A percentile compares a stretch with the other conserved stretches of the same genome.
Conservation (phyloP, 2,888 invertebrate species). For the Encarsia formosa region DNA sequence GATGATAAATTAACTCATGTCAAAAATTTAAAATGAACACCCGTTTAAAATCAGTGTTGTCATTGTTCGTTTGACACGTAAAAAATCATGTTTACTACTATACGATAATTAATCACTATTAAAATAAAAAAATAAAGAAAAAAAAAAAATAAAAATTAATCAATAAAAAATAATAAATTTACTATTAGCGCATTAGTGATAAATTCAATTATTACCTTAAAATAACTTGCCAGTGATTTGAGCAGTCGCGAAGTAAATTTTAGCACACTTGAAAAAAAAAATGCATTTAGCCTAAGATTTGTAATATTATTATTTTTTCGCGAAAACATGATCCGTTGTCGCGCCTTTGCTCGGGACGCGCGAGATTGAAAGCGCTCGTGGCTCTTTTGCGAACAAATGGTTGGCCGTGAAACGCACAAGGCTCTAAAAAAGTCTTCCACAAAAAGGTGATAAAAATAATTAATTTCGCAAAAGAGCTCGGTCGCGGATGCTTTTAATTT, state of each 20-base stretch:
- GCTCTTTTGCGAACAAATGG: constrained; percentile 19
- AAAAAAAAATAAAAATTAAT: not conserved
- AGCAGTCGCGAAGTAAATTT: constrained; percentile 31
- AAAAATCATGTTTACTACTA: constrained; percentile 31
- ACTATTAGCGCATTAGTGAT: too few relatives aligned
- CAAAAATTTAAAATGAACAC: not conserved
- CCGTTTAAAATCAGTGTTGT: constrained; percentile 30
- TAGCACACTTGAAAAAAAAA: constrained; percentile 15
- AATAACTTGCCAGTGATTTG: constrained; percentile 50
- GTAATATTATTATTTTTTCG: constrained; percentile 25
- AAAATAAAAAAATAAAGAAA: constrained; percentile 15
- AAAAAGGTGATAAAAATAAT: constrained; percentile 3
- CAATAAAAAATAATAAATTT: too few relatives aligned
- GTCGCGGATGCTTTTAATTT: constrained; percentile 32
- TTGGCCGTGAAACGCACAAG: constrained; percentile 18
- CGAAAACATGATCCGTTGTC: too few relatives aligned
- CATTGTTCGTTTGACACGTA: constrained; percentile 35
- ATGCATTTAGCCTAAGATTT: constrained; percentile 16
- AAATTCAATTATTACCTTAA: too few relatives aligned
- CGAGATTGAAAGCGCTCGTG: constrained; percentile 35
- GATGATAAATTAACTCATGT: too few relatives aligned
- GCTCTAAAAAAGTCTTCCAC: constrained; percentile 3
- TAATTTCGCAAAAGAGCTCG: constrained; percentile 24
- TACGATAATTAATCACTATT: constrained; percentile 21
- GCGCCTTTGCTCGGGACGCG: constrained; percentile 32